Evolutionary conservation across 2,797 vertebrate species (phyloP), one percentile per base, ranked within the genome.

Genomic region (Sciaenops ocellatus): DNA sequence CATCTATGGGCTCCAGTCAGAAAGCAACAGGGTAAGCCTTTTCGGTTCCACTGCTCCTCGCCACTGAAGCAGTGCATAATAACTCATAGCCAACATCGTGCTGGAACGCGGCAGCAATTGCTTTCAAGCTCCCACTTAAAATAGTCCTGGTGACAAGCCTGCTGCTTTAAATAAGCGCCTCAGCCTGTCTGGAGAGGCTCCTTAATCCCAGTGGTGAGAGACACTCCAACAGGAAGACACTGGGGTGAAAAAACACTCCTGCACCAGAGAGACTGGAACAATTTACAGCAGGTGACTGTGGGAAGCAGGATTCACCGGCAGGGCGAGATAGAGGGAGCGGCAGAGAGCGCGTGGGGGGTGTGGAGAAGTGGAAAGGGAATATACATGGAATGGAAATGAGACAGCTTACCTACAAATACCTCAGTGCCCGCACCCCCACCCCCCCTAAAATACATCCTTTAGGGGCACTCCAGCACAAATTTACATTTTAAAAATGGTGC

Each of bases 111-210:
- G 83, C 87, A 75, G 92, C 91, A 93, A 94, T 92, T 89, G 92
- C 93, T 94, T 94, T 95, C 92, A 95, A 94, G 88, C 89, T 93
- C 85, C 85, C 90, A 94, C 92, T 95, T 94, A 94, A 94, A 95
- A 94, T 92, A 94, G 94, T 93, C 88, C 89, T 68, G 79, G 90
- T 95, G 94, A 95, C 93, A 95, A 92, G 93, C 85, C 85, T 89
- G 88, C 91, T 93, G 92, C 92, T 94, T 95, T 94, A 94, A 94
- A 95, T 93, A 94, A 95, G 92, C 91, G 86, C 86, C 92, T 91
- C 91, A 91, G 92, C 90, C 93, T 94, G 92, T 93, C 92, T 94
- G 91, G 93, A 95, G 92, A 94, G 92, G 87, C 88, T 88, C 85
- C 92, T 92, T 95, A 94, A 94, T 95, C 92, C 93, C 93, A 94